Evolutionary conservation across 2,113 vertebrate species (phyloP).

Genomic region (Caretta caretta): DNA sequence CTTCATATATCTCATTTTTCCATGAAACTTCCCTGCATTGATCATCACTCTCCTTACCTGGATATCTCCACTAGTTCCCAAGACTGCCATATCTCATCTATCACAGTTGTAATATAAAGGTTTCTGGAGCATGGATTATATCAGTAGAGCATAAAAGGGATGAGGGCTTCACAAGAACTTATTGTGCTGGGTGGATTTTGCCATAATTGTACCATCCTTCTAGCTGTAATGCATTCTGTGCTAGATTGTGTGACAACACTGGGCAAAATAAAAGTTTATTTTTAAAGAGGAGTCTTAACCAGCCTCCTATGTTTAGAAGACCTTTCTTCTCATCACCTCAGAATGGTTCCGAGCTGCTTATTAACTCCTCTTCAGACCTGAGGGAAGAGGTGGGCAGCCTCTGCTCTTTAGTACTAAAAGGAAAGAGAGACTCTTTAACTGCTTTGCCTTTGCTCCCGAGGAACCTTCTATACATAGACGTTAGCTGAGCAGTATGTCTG

Average conservation of each 20-base stretch:
- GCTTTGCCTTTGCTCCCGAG: fast-evolving
- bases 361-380: neutral
- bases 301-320: neutral
- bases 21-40: neutral
- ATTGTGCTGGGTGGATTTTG: neutral
- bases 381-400: neutral
- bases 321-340: neutral
- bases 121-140: neutral
- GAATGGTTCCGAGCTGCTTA: neutral
- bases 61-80: neutral
- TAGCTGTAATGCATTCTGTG: neutral
- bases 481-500: neutral
- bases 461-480: neutral
- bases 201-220: neutral
- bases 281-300: neutral
- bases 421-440: neutral
- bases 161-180: neutral
- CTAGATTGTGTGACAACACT: neutral
- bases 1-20: neutral
- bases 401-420: neutral
- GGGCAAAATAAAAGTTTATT: neutral
- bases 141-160: neutral
- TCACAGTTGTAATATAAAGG: neutral
- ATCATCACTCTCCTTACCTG: neutral
- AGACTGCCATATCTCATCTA: neutral